These are phyloP conservation scores for Merops nubicus DNA, from an alignment of 2,113 vertebrate species.

Conservation along the genomic window DNA sequence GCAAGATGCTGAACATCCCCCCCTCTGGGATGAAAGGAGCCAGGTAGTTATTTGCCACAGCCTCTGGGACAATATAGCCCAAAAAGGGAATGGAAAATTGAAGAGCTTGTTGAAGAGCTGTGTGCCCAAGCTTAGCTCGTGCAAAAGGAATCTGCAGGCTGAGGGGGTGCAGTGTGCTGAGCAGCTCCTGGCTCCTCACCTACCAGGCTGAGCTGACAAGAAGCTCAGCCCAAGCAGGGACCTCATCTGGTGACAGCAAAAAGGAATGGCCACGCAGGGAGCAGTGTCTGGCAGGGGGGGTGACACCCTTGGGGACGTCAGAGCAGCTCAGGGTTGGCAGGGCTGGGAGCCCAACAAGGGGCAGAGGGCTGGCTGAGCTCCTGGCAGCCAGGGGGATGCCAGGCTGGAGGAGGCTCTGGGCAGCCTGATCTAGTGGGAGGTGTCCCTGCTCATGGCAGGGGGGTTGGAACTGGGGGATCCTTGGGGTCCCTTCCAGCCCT, in stretches of 20 bases:
- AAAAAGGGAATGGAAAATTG: conserved; percentile 70
- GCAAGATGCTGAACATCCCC: conserved; percentile 6
- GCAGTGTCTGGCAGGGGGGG: not conserved
- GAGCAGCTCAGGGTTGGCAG: accelerated
- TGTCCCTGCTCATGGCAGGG: too few relatives aligned
- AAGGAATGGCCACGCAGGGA: not conserved
- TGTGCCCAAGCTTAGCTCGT: conserved; percentile 55
- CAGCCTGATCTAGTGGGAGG: too few relatives aligned
- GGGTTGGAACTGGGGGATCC: too few relatives aligned
- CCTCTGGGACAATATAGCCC: conserved; percentile 11
- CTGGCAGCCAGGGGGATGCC: too few relatives aligned
- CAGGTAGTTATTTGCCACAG: conserved; percentile 43
- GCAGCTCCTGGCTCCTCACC: not conserved
- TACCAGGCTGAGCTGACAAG: not conserved
- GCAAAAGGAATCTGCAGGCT: conserved; percentile 58
- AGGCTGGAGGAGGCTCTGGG: too few relatives aligned
- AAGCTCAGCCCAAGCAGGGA: accelerated
- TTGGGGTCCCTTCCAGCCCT: too few relatives aligned
- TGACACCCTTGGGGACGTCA: not conserved
- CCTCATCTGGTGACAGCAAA: accelerated
- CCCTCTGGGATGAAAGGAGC: not conserved
- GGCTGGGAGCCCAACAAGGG: accelerated
- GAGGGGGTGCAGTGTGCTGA: not conserved
- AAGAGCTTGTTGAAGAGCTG: conserved; percentile 56
- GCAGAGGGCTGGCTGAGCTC: not conserved